Evolutionary conservation across 2,113 vertebrate species (phyloP).

Genomic region (Otis tarda): DNA sequence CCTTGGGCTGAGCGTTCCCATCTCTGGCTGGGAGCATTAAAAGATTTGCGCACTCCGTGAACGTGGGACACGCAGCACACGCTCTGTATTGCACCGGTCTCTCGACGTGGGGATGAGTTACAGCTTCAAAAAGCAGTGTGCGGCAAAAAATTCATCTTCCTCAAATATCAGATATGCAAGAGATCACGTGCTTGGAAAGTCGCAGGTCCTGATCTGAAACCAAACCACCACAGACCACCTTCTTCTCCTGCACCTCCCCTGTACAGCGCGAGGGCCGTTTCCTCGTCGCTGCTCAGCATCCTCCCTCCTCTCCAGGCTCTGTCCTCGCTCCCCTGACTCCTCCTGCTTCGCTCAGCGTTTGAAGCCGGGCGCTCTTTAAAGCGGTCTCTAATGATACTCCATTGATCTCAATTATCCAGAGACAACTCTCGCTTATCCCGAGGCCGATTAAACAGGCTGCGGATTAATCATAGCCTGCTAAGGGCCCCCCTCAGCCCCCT

Average conservation of each 20-base stretch:
- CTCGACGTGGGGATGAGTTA: background rate
- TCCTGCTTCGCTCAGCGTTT: background rate
- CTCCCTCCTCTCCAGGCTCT: background rate
- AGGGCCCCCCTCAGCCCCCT: constrained; percentile 34
- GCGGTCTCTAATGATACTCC: background rate
- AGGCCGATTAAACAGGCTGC: constrained; percentile 43
- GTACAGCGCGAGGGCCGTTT: accelerated
- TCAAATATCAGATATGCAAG: background rate
- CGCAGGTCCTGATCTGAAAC: background rate
- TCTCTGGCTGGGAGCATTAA: background rate
- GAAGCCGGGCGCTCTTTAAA: background rate
- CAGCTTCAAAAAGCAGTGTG: background rate
- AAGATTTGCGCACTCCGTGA: background rate
- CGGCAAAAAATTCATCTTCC: background rate
- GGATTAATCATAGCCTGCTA: constrained; percentile 42
- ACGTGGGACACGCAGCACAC: accelerated
- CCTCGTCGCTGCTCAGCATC: background rate
- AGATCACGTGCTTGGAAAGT: background rate
- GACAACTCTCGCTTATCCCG: constrained; percentile 47
- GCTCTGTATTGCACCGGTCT: accelerated
- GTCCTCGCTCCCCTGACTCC: background rate
- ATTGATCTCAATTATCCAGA: constrained; percentile 66
- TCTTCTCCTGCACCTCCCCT: background rate
- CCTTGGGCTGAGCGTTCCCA: background rate
- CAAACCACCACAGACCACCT: background rate